phyloP scores from a whole-genome alignment of 2,797 vertebrate species.

The Oreortyx pictus region DNA sequence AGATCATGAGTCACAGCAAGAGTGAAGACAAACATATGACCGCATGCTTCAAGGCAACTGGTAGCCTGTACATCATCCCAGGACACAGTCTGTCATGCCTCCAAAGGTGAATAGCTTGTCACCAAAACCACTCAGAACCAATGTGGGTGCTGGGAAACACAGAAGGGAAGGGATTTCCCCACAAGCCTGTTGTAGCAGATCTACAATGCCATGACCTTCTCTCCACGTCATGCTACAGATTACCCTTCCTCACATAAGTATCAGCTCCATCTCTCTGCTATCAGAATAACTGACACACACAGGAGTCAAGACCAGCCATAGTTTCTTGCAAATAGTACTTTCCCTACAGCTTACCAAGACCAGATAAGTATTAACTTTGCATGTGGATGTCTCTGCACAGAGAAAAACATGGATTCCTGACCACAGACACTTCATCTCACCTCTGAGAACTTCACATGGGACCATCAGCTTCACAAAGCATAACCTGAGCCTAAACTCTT shows the following conservation, averaged over 20 bases:
- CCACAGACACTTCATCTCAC: neutral
- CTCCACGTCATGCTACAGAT: neutral
- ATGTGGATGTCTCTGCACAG: neutral
- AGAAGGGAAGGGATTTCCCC: neutral
- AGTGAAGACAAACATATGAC: conserved; percentile 45
- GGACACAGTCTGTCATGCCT: neutral
- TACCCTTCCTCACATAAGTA: neutral
- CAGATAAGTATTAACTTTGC: neutral
- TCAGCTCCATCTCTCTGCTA: neutral
- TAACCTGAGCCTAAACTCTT: neutral
- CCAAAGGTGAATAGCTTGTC: neutral
- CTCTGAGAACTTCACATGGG: neutral
- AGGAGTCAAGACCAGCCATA: neutral
- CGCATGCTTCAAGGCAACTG: conserved; percentile 26
- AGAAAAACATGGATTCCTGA: neutral
- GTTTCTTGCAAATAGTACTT: neutral
- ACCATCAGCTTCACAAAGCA: neutral
- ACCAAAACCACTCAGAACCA: neutral
- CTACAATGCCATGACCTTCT: neutral
- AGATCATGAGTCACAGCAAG: conserved; percentile 12
- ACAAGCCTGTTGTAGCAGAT: neutral
- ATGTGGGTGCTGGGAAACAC: neutral
- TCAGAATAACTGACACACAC: neutral
- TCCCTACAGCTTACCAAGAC: neutral
- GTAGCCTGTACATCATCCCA: conserved; percentile 10